Conservation (phyloP, 1,140 invertebrate genomes). For the Drosophila truncata region DNA sequence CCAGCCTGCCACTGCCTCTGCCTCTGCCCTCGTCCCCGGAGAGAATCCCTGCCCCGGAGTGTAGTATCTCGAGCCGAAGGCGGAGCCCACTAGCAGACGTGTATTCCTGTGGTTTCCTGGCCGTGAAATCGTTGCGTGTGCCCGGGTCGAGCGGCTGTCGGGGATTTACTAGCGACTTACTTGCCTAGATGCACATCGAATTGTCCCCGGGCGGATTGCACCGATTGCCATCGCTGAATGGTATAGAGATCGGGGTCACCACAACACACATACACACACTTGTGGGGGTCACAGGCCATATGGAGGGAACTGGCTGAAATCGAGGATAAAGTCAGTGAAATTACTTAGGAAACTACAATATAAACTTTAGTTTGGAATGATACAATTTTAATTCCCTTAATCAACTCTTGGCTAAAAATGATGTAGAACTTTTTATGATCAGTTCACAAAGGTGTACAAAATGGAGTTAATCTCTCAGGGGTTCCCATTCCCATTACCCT, state of each 20-base stretch:
- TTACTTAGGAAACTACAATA: neutral
- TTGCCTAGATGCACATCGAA: slow-evolving; percentile 59
- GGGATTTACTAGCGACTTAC: slow-evolving; percentile 55
- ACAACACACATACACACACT: neutral
- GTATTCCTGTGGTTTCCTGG: slow-evolving; percentile 46
- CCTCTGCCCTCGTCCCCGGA: slow-evolving; percentile 13
- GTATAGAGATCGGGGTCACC: slow-evolving; percentile 9
- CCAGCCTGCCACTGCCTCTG: neutral
- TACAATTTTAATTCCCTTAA: neutral
- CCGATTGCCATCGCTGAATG: neutral
- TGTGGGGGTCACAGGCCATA: slow-evolving; percentile 8
- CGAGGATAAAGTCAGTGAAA: too few species aligned
- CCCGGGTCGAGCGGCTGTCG: slow-evolving; percentile 25
- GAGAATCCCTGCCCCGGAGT: neutral
- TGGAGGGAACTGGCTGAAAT: neutral
- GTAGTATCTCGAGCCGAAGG: slow-evolving; percentile 16
- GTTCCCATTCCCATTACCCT: slow-evolving; percentile 16
- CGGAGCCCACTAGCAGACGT: neutral
- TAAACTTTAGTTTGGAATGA: neutral
- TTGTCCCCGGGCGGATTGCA: slow-evolving; percentile 27
- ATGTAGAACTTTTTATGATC: neutral
- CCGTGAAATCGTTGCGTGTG: slow-evolving; percentile 69
- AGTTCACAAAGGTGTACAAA: neutral
- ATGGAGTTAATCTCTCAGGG: slow-evolving; percentile 1
- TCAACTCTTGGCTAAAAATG: neutral